These are phyloP conservation scores for Cataglyphis altisquamis DNA, from an alignment of 2,888 invertebrate species.

Conservation along the genomic window DNA sequence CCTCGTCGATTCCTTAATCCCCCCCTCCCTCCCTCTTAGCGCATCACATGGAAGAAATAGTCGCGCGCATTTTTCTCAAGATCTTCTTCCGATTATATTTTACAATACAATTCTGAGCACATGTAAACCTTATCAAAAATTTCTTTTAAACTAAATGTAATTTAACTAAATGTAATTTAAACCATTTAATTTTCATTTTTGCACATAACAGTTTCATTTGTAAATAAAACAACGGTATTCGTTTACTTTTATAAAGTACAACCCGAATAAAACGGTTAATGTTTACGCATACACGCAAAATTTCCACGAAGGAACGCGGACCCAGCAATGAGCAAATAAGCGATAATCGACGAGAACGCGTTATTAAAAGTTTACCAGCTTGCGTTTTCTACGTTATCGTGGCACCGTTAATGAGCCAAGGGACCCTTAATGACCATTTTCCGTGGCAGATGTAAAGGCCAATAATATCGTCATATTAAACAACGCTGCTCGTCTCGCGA, in stretches of 20 bases:
- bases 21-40: conserved; percentile 60
- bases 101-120: neutral
- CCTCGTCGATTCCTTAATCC: conserved; percentile 73
- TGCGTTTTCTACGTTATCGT: conserved; percentile 67
- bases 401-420: conserved; percentile 66
- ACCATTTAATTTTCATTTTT: neutral
- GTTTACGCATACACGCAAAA: neutral
- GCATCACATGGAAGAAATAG: conserved; percentile 64
- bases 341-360: conserved; percentile 52
- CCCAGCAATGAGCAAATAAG: neutral
- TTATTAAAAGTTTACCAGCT: conserved; percentile 74
- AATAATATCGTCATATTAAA: conserved; percentile 63
- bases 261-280: neutral
- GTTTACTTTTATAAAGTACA: neutral
- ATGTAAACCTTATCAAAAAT: neutral
- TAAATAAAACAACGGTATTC: neutral
- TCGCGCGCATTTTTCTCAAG: conserved; percentile 45
- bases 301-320: neutral
- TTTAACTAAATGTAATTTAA: conserved; percentile 12
- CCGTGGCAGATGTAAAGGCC: conserved; percentile 68
- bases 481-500: conserved; percentile 43
- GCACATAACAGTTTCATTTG: neutral
- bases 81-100: conserved; percentile 10
- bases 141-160: neutral
- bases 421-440: conserved; percentile 71